Evolutionary conservation across 2,888 invertebrate species (phyloP).

Genomic region (Dasypogon diadema): DNA sequence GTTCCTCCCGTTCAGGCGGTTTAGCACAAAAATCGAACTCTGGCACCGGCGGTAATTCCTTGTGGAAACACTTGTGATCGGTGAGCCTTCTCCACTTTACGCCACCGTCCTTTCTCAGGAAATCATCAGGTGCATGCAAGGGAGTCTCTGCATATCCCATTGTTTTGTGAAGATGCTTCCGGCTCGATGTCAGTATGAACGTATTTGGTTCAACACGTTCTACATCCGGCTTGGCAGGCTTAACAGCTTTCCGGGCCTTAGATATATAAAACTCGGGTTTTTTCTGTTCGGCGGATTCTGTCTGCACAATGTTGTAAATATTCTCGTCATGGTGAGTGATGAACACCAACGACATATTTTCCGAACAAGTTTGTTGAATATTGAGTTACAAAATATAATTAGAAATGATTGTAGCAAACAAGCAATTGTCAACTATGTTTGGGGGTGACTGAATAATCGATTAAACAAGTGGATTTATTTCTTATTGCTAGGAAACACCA

Average conservation of each 20-base stretch:
- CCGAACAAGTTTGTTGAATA: too few relatives aligned
- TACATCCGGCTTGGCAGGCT: background rate
- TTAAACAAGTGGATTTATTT: too few relatives aligned
- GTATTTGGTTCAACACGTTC: slow-evolving; percentile 6
- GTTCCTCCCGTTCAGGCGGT: slow-evolving; percentile 27
- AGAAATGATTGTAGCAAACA: too few relatives aligned
- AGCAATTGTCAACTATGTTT: too few relatives aligned
- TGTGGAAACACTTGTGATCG: slow-evolving; percentile 62
- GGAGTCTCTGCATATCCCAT: slow-evolving; percentile 78
- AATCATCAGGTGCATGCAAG: slow-evolving; percentile 73
- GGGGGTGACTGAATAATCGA: too few relatives aligned
- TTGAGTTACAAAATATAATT: too few relatives aligned
- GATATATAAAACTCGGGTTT: too few relatives aligned
- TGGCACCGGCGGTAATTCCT: slow-evolving; percentile 62
- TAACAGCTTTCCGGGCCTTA: background rate
- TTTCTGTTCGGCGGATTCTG: slow-evolving; percentile 68
- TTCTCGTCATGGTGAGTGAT: slow-evolving; percentile 77
- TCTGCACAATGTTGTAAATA: slow-evolving; percentile 71
- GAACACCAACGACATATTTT: slow-evolving; percentile 74
- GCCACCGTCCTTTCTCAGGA: slow-evolving; percentile 74
- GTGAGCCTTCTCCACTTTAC: slow-evolving; percentile 65
- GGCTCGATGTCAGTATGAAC: slow-evolving; percentile 3
- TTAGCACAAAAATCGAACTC: background rate
- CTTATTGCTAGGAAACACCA: too few relatives aligned
- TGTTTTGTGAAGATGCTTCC: slow-evolving; percentile 64